Percentiles rank a stretch among this genome's conserved stretches.
Evolutionary conservation across 2,888 invertebrate genomes (phyloP).

Genomic region (Tenthredo distinguenda): DNA sequence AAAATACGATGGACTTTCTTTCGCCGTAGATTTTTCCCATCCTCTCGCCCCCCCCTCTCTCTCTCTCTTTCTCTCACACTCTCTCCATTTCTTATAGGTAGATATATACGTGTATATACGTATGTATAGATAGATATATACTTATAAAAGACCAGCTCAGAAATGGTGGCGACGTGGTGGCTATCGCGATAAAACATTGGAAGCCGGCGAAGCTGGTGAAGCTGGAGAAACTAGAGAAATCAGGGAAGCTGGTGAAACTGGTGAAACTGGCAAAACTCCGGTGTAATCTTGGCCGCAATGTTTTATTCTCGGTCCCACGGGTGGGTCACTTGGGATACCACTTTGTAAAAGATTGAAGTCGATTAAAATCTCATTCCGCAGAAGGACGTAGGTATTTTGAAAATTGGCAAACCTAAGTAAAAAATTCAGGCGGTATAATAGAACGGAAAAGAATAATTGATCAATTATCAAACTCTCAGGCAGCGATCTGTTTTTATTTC

Average conservation of each 20-base stretch:
- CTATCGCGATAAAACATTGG: slow-evolving; percentile 73
- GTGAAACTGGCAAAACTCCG: slow-evolving; percentile 70
- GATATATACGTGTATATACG: neutral
- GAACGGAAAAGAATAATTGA: slow-evolving; percentile 47
- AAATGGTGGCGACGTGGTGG: slow-evolving; percentile 55
- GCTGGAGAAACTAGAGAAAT: slow-evolving; percentile 22
- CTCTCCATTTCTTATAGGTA: neutral
- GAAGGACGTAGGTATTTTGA: slow-evolving; percentile 54
- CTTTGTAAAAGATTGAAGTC: slow-evolving; percentile 24
- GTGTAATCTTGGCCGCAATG: slow-evolving; percentile 72
- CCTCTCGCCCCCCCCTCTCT: neutral
- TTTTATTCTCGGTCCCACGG: slow-evolving; percentile 63
- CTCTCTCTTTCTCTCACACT: neutral
- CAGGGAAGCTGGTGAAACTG: slow-evolving; percentile 39
- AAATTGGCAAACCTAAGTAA: neutral
- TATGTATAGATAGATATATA: slow-evolving; percentile 2
- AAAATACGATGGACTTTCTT: slow-evolving; percentile 3
- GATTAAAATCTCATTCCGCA: slow-evolving; percentile 56
- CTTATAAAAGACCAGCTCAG: slow-evolving; percentile 35
- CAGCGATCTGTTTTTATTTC: slow-evolving; percentile 54
- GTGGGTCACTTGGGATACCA: slow-evolving; percentile 31
- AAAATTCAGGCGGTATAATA: neutral
- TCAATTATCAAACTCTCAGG: slow-evolving; percentile 52
- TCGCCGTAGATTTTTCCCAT: neutral
- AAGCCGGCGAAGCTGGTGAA: slow-evolving; percentile 47